Percentiles rank a stretch among this genome's conserved stretches.
Evolutionary conservation across 2,113 vertebrate species (phyloP).

Genomic region (Parus major): DNA sequence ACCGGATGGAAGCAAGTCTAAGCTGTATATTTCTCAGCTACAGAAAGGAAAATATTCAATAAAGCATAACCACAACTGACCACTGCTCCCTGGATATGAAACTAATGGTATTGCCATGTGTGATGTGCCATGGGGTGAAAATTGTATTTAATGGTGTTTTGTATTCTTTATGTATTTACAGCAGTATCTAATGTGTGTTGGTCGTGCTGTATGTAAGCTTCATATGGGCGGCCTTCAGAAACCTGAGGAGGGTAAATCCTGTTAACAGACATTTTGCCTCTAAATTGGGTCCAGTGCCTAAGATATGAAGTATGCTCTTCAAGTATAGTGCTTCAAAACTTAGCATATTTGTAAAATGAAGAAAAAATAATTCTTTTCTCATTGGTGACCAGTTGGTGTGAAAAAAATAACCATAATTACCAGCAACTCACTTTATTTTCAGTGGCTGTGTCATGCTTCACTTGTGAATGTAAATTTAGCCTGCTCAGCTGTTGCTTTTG

Average conservation of each 20-base stretch:
- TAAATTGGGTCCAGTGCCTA: conserved; percentile 33
- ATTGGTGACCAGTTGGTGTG: background rate
- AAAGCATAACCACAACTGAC: conserved; percentile 86
- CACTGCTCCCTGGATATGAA: conserved; percentile 43
- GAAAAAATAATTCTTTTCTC: background rate
- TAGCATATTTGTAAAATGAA: background rate
- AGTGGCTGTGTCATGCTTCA: conserved; percentile 14
- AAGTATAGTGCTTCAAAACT: background rate
- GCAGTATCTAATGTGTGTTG: conserved; percentile 50
- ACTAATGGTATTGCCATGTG: conserved; percentile 68
- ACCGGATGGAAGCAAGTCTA: conserved; percentile 95
- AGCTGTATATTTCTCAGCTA: conserved; percentile 95
- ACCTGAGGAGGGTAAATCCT: conserved; percentile 5
- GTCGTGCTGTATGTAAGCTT: conserved; percentile 50
- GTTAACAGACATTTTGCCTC: conserved; percentile 2
- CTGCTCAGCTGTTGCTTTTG: conserved; percentile 43
- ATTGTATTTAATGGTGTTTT: conserved; percentile 62
- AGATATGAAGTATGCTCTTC: conserved; percentile 13
- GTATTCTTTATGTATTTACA: conserved; percentile 28
- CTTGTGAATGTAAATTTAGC: conserved; percentile 33
- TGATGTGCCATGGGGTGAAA: conserved; percentile 77
- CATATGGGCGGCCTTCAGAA: conserved; percentile 25
- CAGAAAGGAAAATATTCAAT: conserved; percentile 99
- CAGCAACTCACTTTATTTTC: background rate
- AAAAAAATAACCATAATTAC: conserved; percentile 12